Percentiles rank a stretch among this genome's conserved stretches.
Conservation (phyloP, 2,888 invertebrate genomes). For the Catocala nupta region DNA sequence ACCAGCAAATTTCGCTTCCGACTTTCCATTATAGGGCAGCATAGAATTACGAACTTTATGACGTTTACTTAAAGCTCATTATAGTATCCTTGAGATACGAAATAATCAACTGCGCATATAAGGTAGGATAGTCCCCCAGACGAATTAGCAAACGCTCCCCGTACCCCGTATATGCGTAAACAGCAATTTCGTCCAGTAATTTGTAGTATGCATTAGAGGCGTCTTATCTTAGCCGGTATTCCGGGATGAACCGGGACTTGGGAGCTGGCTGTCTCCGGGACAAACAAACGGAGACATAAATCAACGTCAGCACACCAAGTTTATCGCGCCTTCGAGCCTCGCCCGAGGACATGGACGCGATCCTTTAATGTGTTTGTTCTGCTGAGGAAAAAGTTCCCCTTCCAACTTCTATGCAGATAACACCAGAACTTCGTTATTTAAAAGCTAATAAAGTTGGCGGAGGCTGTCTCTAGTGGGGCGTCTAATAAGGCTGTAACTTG, state of each 20-base stretch:
- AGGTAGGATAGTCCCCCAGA: conserved; percentile 55
- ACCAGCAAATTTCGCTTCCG: conserved; percentile 38
- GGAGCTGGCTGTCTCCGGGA: conserved; percentile 74
- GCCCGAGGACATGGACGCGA: conserved; percentile 65
- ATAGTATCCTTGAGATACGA: conserved; percentile 29
- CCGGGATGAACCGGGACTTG: conserved; percentile 72
- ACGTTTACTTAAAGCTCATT: conserved; percentile 40
- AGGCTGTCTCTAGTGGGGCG: conserved; percentile 22
- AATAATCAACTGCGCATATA: conserved; percentile 50
- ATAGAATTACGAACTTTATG: conserved; percentile 42
- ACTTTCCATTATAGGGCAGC: conserved; percentile 33
- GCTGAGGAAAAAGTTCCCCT: conserved; percentile 60
- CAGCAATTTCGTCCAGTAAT: conserved; percentile 74
- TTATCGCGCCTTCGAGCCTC: conserved; percentile 78
- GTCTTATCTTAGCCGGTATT: conserved; percentile 76
- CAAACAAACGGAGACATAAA: conserved; percentile 85
- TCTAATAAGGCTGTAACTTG: conserved; percentile 39
- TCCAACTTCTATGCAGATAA: conserved; percentile 61
- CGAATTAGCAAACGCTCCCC: conserved; percentile 49
- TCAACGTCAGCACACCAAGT: conserved; percentile 81
- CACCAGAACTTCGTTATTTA: conserved; percentile 51
- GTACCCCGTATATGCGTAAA: conserved; percentile 64
- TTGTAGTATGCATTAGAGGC: conserved; percentile 76
- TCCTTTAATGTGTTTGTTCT: conserved; percentile 82
- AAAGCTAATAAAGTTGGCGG: conserved; percentile 53